These are phyloP conservation scores for Clarias pachynema DNA, from an alignment of 2,797 vertebrate genomes.

Conservation along the genomic window DNA sequence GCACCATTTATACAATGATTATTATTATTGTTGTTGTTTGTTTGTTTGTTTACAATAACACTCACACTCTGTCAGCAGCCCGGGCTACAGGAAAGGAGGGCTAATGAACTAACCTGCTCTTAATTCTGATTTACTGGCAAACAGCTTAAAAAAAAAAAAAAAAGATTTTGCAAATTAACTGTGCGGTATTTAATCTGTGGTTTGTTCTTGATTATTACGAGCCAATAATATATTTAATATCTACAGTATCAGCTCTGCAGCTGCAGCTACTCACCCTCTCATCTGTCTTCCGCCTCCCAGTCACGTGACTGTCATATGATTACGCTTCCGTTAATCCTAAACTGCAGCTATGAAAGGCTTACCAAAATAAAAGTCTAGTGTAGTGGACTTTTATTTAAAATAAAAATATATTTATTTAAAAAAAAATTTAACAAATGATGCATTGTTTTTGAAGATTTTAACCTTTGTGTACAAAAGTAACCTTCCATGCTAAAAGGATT, in stretches of 20 bases:
- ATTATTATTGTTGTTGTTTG: background rate
- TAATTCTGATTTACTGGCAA: background rate
- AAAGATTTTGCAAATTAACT: background rate
- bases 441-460: background rate
- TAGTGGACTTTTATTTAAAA: no score
- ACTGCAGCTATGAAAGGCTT: background rate
- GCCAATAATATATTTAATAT: background rate
- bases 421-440: background rate
- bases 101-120: background rate
- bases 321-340: background rate
- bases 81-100: no score
- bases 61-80: background rate
- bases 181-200: background rate
- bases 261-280: conserved; percentile 31
- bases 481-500: background rate
- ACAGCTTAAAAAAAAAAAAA: background rate
- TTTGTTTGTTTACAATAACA: background rate
- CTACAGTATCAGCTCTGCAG: background rate
- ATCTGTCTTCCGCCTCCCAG: conserved; percentile 38
- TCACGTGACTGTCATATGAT: conserved; percentile 55
- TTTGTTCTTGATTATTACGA: background rate
- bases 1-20: background rate
- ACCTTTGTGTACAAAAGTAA: background rate
- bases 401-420: no score
- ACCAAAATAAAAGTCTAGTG: conserved; percentile 10